Base-by-base conservation (phyloP, 53 echinoderm and acorn worm genomes). In the Astropecten irregularis region DNA sequence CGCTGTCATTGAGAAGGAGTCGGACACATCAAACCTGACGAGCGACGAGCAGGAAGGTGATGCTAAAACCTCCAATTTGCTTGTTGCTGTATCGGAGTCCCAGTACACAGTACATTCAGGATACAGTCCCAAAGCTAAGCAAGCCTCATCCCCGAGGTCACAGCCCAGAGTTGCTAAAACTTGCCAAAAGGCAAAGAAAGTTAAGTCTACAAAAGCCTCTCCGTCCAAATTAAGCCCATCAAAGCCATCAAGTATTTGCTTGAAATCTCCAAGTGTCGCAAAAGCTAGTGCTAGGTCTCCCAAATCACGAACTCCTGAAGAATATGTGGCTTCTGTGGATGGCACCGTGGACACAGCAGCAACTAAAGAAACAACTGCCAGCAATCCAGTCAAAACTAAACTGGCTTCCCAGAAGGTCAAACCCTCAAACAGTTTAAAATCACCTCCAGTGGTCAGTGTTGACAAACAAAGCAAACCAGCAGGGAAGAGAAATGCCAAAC, bases 101-200 rank as follows among this genome's bases (percentile, higher is more conserved):
- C 92, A 96, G 84, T 99, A 99, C 83, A 99, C 92, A 30, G 99
- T 99, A 21, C 94, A 91, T 40, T 95, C 99, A 14, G 99, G 99
- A 13, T 99, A 99, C 83, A 99, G 99, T 38, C 99, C 99, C 6
- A 94, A 92, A 92, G 83, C 77, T 21, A 95, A 95, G 61, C 93
- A 93, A 38, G 72, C 73, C 62, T 21, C 59, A 2, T 60, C 29
- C 3, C 48, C 85, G 56, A 85, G 61, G 47, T 6, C 42, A 11
- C 79, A 60, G n/a, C 49, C 46, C 15, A 79, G 46, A 62, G 35
- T 71, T 60, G 70, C 89, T 21, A 93, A 88, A 82, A 71, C 89
- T 60, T 85, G 93, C 32, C 91, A 91, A 31, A 93, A 91, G 55
- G 69, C 83, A 2, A 95, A 84, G 66, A 93, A 93, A 55, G 76